These are phyloP conservation scores for Vanessa cardui DNA, from an alignment of 2,888 invertebrate genomes.

Conservation along the genomic window DNA sequence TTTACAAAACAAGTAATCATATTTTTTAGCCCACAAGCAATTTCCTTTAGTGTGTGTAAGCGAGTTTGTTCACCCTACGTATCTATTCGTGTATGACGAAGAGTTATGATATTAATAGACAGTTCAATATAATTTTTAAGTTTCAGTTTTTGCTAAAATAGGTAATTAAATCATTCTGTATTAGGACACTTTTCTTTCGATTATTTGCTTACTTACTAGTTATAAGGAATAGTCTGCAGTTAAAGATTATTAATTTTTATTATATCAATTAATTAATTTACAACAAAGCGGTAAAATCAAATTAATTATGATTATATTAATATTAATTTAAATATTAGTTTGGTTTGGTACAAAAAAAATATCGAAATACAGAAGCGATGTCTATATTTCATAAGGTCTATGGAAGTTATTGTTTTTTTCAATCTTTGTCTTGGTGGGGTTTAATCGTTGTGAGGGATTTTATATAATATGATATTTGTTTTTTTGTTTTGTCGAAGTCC, in stretches of 20 bases:
- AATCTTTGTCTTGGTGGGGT: slow-evolving; percentile 8
- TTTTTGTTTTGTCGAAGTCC: slow-evolving; percentile 1
- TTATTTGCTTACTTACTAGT: neutral
- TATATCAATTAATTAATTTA: too few species aligned
- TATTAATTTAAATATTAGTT: too few species aligned
- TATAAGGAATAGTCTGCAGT: too few species aligned
- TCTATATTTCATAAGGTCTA: slow-evolving; percentile 14
- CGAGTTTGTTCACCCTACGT: slow-evolving; percentile 51
- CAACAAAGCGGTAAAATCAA: too few species aligned
- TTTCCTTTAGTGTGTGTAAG: slow-evolving; percentile 45
- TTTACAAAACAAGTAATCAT: slow-evolving; percentile 20
- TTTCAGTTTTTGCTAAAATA: neutral
- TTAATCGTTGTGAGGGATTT: slow-evolving; percentile 29
- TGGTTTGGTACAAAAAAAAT: too few species aligned
- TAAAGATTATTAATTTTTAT: too few species aligned
- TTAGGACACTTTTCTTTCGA: too few species aligned
- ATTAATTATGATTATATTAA: too few species aligned
- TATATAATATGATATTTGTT: slow-evolving; percentile 14
- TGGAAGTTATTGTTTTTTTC: slow-evolving; percentile 10
- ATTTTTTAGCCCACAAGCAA: slow-evolving; percentile 38
- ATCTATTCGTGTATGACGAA: slow-evolving; percentile 36
- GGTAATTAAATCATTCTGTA: neutral
- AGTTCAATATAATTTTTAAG: neutral
- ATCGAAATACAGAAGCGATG: neutral
- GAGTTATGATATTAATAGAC: slow-evolving; percentile 34